Evolutionary conservation across 2,113 vertebrate genomes (phyloP).

Genomic region (Bambusicola thoracicus): DNA sequence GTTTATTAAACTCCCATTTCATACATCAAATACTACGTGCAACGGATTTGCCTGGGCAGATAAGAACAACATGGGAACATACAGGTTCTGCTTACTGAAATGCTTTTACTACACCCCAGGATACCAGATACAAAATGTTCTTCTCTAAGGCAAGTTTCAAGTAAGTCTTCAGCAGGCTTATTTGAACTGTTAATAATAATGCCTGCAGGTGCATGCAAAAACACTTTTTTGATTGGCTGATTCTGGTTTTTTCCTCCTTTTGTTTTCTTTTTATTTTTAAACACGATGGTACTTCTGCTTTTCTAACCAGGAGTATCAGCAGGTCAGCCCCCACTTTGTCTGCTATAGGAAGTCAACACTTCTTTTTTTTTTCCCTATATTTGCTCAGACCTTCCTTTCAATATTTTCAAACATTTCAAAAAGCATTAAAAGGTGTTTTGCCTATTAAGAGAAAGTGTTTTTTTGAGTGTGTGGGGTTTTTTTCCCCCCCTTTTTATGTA

Average conservation of each 20-base stretch:
- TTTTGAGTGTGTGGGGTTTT: neutral
- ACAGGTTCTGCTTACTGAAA: neutral
- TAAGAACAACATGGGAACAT: neutral
- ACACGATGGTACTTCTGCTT: slow-evolving; percentile 43
- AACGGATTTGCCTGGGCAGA: neutral
- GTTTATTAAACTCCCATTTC: neutral
- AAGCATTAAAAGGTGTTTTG: slow-evolving; percentile 38
- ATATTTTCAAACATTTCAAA: neutral
- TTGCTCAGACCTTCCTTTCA: neutral
- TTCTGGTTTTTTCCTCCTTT: neutral
- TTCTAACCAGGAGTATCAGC: slow-evolving; percentile 14
- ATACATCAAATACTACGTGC: neutral
- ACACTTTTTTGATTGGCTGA: neutral
- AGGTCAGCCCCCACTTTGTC: neutral
- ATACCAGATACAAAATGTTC: neutral
- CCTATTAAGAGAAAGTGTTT: neutral
- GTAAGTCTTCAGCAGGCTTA: neutral
- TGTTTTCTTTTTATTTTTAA: slow-evolving; percentile 7
- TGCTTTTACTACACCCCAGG: neutral
- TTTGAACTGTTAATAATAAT: neutral
- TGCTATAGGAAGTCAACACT: neutral
- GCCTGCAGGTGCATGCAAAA: neutral
- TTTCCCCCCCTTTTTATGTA: neutral
- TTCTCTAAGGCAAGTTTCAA: neutral
- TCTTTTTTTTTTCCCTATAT: neutral